Evolutionary conservation across 2,888 invertebrate species (phyloP), one percentile per base, ranked within the genome.

Genomic region (Epirrita christyi): DNA sequence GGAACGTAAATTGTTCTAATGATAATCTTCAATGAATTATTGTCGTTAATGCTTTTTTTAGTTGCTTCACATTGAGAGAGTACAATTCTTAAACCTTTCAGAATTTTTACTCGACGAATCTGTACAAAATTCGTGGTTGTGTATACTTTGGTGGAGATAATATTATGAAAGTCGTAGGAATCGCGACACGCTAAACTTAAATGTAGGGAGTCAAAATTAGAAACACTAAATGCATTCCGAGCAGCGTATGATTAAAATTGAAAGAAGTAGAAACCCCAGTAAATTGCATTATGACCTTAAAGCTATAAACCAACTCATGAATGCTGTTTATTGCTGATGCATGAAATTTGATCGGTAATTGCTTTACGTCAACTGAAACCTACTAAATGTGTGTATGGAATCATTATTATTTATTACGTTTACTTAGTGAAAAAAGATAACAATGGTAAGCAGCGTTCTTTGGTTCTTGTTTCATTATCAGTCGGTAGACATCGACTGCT

Each of bases 11-110:
- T 29, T 41, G 41, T 45, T 8, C n/a, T 28, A 29, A 36, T 44
- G 50, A 38, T 48, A 37, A 40, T 55, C 44, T 45, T 45, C 36
- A 32, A 36, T 36, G 36, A 21, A 45, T 40, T 37, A 21, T 44
- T 14, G 38, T 15, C 6, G 28, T 15, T 14, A 28, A 14, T 42
- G 7, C 6, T 32, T 34, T 14, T 5, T 21, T 21, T 8, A 27
- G 5, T 49, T 41, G 32, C 41, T 42, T 49, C 8, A 34, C 21
- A 34, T 38, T 32, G 7, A 9, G 9, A 29, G 28, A 29, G 28
- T 8, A 29, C 8, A 21, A 21, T 21, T 3, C 4, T 21, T 21
- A 21, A 21, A 21, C 21, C 21, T 21, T 21, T 4, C 21, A 21
- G 21, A 21, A 21, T 21, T 2, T 21, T 21, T 21, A 3, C 21